These are phyloP conservation scores for Panthera leo DNA, from an alignment of 2,113 vertebrate genomes.

Conservation along the genomic window DNA sequence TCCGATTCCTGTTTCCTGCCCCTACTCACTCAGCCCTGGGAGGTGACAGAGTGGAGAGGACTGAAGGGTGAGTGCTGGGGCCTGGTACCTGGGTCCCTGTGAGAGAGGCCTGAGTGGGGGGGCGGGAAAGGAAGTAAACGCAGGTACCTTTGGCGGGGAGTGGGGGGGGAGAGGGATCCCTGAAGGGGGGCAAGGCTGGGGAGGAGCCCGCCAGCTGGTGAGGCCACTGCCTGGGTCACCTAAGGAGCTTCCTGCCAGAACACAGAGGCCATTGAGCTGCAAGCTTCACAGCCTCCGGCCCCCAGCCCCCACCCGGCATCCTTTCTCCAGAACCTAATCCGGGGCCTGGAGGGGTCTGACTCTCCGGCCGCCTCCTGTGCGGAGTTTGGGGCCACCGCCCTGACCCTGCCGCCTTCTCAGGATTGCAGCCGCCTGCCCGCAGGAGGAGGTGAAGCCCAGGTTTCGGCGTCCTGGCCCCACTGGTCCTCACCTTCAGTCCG, in stretches of 20 bases:
- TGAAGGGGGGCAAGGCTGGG: background rate
- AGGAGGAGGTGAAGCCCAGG: background rate
- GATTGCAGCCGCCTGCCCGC: background rate
- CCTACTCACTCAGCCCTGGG: slow-evolving; percentile 75
- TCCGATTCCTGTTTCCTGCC: slow-evolving; percentile 80
- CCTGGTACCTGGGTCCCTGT: background rate
- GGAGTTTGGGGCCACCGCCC: background rate
- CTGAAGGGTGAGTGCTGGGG: slow-evolving; percentile 74
- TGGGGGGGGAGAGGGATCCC: background rate
- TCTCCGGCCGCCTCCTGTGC: background rate
- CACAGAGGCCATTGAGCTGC: background rate
- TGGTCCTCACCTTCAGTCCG: background rate
- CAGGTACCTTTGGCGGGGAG: background rate
- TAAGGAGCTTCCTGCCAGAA: slow-evolving; percentile 48
- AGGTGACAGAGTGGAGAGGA: slow-evolving; percentile 76
- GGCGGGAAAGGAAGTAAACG: background rate
- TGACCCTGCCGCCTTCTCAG: background rate
- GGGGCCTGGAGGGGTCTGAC: background rate
- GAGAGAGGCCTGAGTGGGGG: background rate
- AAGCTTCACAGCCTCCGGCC: background rate
- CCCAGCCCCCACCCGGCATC: background rate
- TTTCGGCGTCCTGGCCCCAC: background rate
- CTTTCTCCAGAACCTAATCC: background rate
- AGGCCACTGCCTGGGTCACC: background rate
- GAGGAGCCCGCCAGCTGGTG: background rate